A percentile compares a stretch with the other conserved stretches of the same genome.
These are phyloP conservation scores for Popillia japonica DNA, from an alignment of 1,140 invertebrate species.

Conservation along the genomic window DNA sequence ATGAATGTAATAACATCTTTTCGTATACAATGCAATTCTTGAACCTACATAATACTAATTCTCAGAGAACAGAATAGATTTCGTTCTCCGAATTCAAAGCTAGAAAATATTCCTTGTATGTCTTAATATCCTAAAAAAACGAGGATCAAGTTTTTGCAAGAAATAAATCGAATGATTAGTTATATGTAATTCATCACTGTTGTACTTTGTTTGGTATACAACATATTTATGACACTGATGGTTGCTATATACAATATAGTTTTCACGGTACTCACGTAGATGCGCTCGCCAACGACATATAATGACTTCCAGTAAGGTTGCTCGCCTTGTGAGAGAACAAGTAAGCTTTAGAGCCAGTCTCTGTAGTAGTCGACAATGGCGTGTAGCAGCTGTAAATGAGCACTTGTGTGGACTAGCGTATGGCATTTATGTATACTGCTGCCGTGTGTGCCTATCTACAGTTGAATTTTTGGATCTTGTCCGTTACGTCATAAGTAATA, in stretches of 20 bases:
- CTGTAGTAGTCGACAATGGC: neutral
- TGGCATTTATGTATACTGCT: neutral
- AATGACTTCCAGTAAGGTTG: constrained; percentile 5
- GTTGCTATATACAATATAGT: neutral
- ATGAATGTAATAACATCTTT: no score
- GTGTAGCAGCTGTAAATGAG: constrained; percentile 17
- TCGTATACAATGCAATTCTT: neutral
- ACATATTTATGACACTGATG: neutral
- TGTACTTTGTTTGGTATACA: neutral
- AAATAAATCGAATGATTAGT: neutral
- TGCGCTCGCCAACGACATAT: neutral
- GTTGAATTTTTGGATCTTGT: no score
- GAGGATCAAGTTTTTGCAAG: neutral
- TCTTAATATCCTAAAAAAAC: neutral
- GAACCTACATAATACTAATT: neutral
- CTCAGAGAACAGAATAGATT: neutral
- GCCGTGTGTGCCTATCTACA: neutral
- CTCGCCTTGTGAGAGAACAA: neutral
- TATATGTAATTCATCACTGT: neutral
- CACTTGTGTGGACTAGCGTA: constrained; percentile 4
- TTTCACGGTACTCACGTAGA: neutral
- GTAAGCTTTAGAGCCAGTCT: neutral
- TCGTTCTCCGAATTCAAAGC: neutral
- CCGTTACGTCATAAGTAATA: no score
- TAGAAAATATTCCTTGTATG: neutral